Conservation (phyloP, 2,888 invertebrate genomes). For the Drosophila mulleri region DNA sequence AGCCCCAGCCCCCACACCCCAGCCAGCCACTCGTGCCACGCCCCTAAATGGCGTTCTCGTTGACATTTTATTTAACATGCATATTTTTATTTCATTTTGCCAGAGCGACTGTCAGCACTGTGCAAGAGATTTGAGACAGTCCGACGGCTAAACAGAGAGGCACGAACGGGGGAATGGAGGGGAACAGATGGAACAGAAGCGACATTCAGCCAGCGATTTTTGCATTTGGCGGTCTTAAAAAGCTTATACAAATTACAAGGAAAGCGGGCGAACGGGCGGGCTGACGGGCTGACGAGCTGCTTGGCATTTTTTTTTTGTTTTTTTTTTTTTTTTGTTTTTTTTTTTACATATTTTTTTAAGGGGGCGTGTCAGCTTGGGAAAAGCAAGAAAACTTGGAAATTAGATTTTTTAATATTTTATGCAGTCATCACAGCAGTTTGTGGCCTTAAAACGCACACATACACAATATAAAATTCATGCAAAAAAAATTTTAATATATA, state of each 20-base stretch:
- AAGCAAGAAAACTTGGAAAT: conserved; percentile 68
- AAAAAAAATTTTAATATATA: conserved; percentile 45
- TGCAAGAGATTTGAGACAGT: conserved; percentile 69
- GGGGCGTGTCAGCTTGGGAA: conserved; percentile 47
- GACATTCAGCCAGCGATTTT: conserved; percentile 69
- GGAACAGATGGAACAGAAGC: conserved; percentile 21
- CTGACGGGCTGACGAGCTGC: conserved; percentile 13
- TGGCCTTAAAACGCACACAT: conserved; percentile 64
- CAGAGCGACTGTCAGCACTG: conserved; percentile 67
- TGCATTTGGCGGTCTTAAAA: conserved; percentile 73
- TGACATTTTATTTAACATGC: conserved; percentile 76
- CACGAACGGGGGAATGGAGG: background rate
- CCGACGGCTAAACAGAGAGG: conserved; percentile 23
- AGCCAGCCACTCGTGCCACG: background rate
- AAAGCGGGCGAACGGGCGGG: conserved; percentile 2
- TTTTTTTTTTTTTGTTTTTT: conserved; percentile 4
- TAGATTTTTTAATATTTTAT: conserved; percentile 79
- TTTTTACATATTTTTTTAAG: background rate
- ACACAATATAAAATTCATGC: conserved; percentile 64
- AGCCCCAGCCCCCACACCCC: too few species aligned
- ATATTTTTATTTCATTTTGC: conserved; percentile 64
- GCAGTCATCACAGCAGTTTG: conserved; percentile 72
- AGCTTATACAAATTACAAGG: conserved; percentile 72
- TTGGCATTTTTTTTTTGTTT: conserved; percentile 11
- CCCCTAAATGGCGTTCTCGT: conserved; percentile 71